Evolutionary conservation across 1,140 invertebrate genomes (phyloP).

Genomic region (Calliphora vicina): DNA sequence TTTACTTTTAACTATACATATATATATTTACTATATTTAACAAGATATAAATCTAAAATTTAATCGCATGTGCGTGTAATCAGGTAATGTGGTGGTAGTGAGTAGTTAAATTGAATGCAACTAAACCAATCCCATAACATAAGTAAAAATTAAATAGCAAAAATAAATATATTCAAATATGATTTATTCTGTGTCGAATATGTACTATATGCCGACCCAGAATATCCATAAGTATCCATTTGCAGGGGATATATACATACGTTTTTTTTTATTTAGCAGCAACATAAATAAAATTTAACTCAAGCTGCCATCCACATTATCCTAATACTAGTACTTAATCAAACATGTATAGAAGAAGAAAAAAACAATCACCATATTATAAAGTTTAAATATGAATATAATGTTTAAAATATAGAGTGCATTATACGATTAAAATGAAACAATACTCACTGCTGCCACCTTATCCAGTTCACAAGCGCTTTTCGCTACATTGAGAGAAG

Average conservation of each 20-base stretch:
- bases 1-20: too few relatives aligned
- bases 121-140: too few relatives aligned
- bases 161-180: background rate
- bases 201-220: too few relatives aligned
- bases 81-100: conserved; percentile 41
- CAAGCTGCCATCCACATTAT: conserved; percentile 40
- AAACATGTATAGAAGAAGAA: background rate
- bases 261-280: conserved; percentile 22
- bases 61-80: background rate
- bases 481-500: background rate
- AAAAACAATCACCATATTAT: conserved; percentile 10
- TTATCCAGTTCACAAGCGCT: conserved; percentile 27
- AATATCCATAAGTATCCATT: background rate
- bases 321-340: background rate
- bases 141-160: background rate
- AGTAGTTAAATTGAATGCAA: conserved; percentile 31
- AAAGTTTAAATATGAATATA: background rate
- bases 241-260: background rate
- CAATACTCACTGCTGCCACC: conserved; percentile 38
- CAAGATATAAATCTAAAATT: background rate
- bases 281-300: background rate
- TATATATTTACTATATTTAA: too few relatives aligned
- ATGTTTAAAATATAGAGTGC: background rate
- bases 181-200: too few relatives aligned
- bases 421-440: background rate